phyloP scores from a whole-genome alignment of 2,888 invertebrate species.

The Lycophotia porphyrea region DNA sequence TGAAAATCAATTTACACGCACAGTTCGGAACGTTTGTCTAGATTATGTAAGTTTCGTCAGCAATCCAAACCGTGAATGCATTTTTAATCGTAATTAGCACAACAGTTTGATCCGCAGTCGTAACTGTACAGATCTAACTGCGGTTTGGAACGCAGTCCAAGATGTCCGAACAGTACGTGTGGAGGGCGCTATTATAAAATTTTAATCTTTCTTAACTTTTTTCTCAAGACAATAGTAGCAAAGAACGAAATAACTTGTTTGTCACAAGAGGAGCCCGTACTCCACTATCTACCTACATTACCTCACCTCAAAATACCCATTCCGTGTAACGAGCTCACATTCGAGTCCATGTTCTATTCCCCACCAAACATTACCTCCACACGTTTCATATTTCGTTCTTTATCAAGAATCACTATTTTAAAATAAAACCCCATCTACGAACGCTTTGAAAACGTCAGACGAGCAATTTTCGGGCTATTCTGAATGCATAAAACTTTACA shows the following conservation, averaged over 20 bases:
- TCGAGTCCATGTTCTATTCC: constrained; percentile 49
- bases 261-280: not conserved
- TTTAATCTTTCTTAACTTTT: not conserved
- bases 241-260: not conserved
- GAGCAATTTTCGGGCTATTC: constrained; percentile 86
- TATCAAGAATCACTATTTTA: constrained; percentile 68
- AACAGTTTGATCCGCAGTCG: too few relatives aligned
- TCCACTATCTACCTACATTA: constrained; percentile 16
- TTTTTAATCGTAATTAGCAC: too few relatives aligned
- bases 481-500: constrained; percentile 87
- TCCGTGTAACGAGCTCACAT: constrained; percentile 52
- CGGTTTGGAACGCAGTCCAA: constrained; percentile 8
- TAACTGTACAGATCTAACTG: not conserved
- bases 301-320: constrained; percentile 30
- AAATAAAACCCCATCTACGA: constrained; percentile 73
- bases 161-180: constrained; percentile 3
- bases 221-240: not conserved
- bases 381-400: constrained; percentile 64
- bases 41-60: constrained; percentile 2
- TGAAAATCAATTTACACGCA: constrained; percentile 16
- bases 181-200: too few relatives aligned
- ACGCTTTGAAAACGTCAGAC: constrained; percentile 81
- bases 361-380: constrained; percentile 59
- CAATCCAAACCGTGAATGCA: constrained; percentile 2
- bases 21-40: constrained; percentile 3